A percentile compares a stretch with the other conserved stretches of the same genome.
These are phyloP conservation scores for Lampris megalopsis DNA, from an alignment of 2,113 vertebrate genomes.

Conservation along the genomic window DNA sequence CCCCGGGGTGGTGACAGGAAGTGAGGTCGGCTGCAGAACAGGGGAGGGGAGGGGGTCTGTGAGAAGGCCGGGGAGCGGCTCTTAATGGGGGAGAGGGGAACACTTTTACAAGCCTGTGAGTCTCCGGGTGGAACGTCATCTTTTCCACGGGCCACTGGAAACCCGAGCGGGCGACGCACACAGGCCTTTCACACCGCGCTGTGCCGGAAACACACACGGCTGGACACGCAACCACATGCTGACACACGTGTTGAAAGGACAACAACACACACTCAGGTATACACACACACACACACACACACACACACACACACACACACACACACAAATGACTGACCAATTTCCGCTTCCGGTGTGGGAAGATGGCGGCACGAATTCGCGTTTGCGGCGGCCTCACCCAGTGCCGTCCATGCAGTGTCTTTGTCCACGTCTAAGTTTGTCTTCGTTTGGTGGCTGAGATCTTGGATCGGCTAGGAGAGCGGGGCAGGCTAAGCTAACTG, in stretches of 20 bases:
- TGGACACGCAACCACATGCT: neutral
- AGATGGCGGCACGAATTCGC: too few relatives aligned
- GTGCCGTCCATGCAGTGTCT: too few relatives aligned
- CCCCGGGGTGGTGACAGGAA: neutral
- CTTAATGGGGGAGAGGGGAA: slow-evolving; percentile 5
- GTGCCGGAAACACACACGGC: too few relatives aligned
- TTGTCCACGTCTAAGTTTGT: too few relatives aligned
- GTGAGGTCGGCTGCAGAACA: neutral
- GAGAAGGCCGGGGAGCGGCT: slow-evolving; percentile 46
- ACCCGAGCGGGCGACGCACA: too few relatives aligned
- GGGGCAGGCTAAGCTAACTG: too few relatives aligned
- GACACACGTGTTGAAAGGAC: neutral
- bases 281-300: slow-evolving; percentile 25
- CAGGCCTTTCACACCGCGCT: too few relatives aligned
- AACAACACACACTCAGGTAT: slow-evolving; percentile 29
- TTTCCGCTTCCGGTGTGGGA: too few relatives aligned
- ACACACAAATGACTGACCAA: neutral
- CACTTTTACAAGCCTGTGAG: slow-evolving; percentile 60
- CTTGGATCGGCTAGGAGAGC: too few relatives aligned
- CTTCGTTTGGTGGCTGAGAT: too few relatives aligned
- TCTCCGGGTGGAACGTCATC: slow-evolving; percentile 59
- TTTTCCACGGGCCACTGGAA: slow-evolving; percentile 53
- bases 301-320: neutral
- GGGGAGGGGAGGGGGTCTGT: slow-evolving; percentile 28
- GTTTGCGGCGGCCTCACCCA: too few relatives aligned